Evolutionary conservation across 35 echinoderm and acorn worm genomes (phyloP), one percentile per base, ranked within the genome.

Genomic region (Acanthaster planci): DNA sequence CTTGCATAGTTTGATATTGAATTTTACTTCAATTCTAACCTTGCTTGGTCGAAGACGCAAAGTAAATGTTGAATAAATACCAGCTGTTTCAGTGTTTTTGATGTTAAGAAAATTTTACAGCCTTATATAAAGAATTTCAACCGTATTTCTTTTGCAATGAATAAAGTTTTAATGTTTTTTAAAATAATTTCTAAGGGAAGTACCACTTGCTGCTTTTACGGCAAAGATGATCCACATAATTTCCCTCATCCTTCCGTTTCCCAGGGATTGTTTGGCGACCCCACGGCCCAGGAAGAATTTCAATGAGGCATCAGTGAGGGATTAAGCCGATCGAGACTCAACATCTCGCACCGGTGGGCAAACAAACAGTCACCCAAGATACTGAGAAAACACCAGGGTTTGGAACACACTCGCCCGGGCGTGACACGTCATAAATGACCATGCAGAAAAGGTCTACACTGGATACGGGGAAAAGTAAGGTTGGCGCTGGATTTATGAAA

Each of bases 331-430:
- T 0, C 23, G 64, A 34, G 10, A 72, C 21, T 19, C n/a, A 8
- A 8, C n/a, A 67, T n/a, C 21, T n/a, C 23, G 1, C 26, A 34
- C 26, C 1, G 12, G 64, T 31, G 21, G 8, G 7, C 64, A 30
- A 72, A 23, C 10, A 72, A 26, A 31, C 26, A 72, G 64, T 34
- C 64, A 12, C 64, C 7, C 8, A 10, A 2, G 64, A 72, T 10
- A 26, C 8, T 27, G 30, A 72, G 64, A 31, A 26, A 72, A 72
- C 64, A 72, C 29, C 64, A 29, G 10, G 8, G 23, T 35, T 21
- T 72, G 64, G 64, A 72, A n/a, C 14, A 72, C 64, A 72, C 34
- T 72, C 18, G 14, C 64, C 64, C 23, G 34, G 64, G 64, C 64
- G 34, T 72, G 64, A 26, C 64, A 26, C 21, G 2, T 9, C 18